Evolutionary conservation across 1,140 invertebrate genomes (phyloP), one percentile per base, ranked within the genome.

Genomic region (Drosophila nebulosa): DNA sequence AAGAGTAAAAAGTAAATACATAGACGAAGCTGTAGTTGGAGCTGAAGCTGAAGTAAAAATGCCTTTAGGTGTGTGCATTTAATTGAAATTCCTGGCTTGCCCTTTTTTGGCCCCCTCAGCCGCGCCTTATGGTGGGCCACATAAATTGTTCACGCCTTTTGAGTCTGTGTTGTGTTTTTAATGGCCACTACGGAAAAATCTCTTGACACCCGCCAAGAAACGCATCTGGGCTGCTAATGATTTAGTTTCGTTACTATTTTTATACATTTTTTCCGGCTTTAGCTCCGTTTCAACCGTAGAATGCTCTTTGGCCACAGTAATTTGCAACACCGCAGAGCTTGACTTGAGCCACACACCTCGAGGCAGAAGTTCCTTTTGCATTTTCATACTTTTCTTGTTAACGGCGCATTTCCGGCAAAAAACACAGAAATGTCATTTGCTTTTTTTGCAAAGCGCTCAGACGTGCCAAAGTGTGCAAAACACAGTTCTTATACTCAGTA

Each of bases 161-260:
- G 35, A 27, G 10, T 21, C 26, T 50, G 16, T 22, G 36, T 53
- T 39, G 27, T 51, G 32, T 60, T 21, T 57, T 68, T 68, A 75
- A 75, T 75, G 77, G 72, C 80, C 81, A 84, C 80, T 84, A 74
- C 16, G 65, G 76, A 14, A 30, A 32, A 30, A 27, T 55, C 26
- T 55, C 26, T 55, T 55, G 26, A 18, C 22, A 22, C 52, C 52
- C 16, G 18, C 52, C 26, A 55, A 55, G 22, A 10, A 55, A 32
- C 16, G 52, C 39, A 46, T 10, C 39, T 63, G 58, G 75, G 72
- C 81, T 77, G 80, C 78, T 86, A 86, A 86, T 85, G 80, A 85
- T 85, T 86, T 86, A 85, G 81, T 77, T 81, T 46, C 39, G 78
- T 69, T 30, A 55, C 24, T 78, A 77, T 86, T 85, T 85, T 86